A percentile compares a stretch with the other conserved stretches of the same genome.
Evolutionary conservation across 2,888 invertebrate species (phyloP).

Genomic region (Synergus laeviventris): DNA sequence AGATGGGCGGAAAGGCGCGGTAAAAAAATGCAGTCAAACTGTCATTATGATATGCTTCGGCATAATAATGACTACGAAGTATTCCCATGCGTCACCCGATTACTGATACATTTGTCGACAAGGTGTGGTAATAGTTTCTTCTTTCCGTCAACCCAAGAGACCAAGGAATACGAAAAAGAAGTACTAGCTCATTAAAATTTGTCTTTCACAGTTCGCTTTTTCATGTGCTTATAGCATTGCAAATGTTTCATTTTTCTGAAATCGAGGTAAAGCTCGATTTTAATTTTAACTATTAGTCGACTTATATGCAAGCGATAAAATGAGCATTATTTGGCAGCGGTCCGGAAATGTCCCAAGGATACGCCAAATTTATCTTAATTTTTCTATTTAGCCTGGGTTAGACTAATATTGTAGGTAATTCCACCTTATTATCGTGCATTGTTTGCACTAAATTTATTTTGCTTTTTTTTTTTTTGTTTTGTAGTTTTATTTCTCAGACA

Average conservation of each 20-base stretch:
- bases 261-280: not conserved
- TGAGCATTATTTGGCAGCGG: slow-evolving; percentile 28
- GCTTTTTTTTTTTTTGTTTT: not conserved
- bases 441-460: not conserved
- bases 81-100: slow-evolving; percentile 27
- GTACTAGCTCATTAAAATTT: not conserved
- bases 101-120: slow-evolving; percentile 21
- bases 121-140: slow-evolving; percentile 24
- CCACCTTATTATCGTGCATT: not conserved
- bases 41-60: not conserved
- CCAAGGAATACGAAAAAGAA: not conserved
- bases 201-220: not conserved
- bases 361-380: slow-evolving; percentile 30
- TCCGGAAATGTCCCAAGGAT: slow-evolving; percentile 21
- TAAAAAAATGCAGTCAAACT: not conserved
- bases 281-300: slow-evolving; percentile 22
- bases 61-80: slow-evolving; percentile 21
- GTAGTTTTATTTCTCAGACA: not conserved
- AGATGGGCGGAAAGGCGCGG: slow-evolving; percentile 20
- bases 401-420: slow-evolving; percentile 3
- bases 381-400: slow-evolving; percentile 26
- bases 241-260: not conserved
- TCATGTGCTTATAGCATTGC: not conserved
- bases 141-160: slow-evolving; percentile 4
- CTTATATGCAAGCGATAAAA: slow-evolving; percentile 26